Evolutionary conservation across 2,797 vertebrate species (phyloP), one percentile per base, ranked within the genome.

Genomic region (Spinus pinus): DNA sequence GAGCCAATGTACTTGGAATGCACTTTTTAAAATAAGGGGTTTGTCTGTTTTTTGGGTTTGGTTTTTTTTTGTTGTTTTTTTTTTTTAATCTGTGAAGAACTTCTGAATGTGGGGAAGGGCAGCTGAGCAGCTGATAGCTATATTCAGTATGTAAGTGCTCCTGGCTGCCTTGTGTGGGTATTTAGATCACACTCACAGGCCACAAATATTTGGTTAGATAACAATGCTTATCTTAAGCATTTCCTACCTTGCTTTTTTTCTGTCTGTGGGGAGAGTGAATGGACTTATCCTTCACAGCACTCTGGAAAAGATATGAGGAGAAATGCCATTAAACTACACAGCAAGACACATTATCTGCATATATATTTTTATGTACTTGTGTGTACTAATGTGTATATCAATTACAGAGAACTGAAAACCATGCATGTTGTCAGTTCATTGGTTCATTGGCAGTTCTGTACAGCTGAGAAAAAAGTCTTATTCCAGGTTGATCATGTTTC

Each of bases 241-340:
- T 85, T 95, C 95, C 93, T 97, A 97, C 97, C 96, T 97, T 92
- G 50, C 13, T 95, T 88, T 90, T 82, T 83, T 92, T 85, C 73
- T 94, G 75, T 31, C 75, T 91, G 74, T 65, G 30, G 7, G 49
- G 58, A 90, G 70, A 58, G 60, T 56, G 81, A 88, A 60, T 57
- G 72, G 73, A 65, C 56, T 47, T 95, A 81, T 94, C 37, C 79
- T 94, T 89, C 77, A 86, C 79, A 86, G 81, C 84, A 41, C 51
- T 81, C 96, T 97, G 96, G 71, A 92, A 90, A 88, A 96, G 51
- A 82, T 51, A 93, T 0, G 15, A 35, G 47, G 25, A 93, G 80
- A 70, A 95, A 74, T 84, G 21, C 35, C 70, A 72, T 80, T 39
- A 69, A 79, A 67, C 46, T 82, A 39, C 33, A 35, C 6, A 41